A percentile compares a stretch with the other conserved stretches of the same genome.
Evolutionary conservation across 2,113 vertebrate species (phyloP).

Genomic region (Ivindomyrus marchei): DNA sequence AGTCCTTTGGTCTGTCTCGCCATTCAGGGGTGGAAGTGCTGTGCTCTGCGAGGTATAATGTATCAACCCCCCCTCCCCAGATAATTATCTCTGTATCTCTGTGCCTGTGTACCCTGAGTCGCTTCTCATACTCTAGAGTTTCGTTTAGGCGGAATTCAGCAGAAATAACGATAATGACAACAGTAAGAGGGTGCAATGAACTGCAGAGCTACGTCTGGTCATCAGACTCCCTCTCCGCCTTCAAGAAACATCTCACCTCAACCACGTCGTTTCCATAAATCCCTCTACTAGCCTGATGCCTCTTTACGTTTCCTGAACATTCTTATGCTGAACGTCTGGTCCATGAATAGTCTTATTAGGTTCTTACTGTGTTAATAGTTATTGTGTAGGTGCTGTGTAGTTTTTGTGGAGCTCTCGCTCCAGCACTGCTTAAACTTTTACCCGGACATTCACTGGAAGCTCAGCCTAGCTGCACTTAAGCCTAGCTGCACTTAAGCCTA

Average conservation of each 20-base stretch:
- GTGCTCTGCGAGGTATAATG: background rate
- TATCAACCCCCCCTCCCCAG: background rate
- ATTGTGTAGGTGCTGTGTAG: background rate
- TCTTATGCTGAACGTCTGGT: background rate
- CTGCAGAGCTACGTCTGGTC: background rate
- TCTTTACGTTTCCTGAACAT: background rate
- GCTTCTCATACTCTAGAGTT: background rate
- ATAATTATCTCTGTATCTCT: background rate
- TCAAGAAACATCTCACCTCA: background rate
- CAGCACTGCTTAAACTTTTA: background rate
- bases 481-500: background rate
- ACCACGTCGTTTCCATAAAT: background rate
- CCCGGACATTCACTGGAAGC: background rate
- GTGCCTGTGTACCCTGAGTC: background rate
- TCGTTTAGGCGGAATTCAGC: background rate
- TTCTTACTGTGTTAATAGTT: background rate
- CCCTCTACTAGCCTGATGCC: background rate
- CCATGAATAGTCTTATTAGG: background rate
- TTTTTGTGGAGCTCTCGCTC: background rate
- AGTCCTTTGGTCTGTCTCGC: background rate
- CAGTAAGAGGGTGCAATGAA: background rate
- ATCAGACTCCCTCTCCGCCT: background rate
- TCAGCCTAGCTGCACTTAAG: background rate
- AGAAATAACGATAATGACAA: background rate
- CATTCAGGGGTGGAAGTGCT: background rate